Evolutionary conservation across 2,797 vertebrate genomes (phyloP).

Genomic region (Lycodopsis pacificus): DNA sequence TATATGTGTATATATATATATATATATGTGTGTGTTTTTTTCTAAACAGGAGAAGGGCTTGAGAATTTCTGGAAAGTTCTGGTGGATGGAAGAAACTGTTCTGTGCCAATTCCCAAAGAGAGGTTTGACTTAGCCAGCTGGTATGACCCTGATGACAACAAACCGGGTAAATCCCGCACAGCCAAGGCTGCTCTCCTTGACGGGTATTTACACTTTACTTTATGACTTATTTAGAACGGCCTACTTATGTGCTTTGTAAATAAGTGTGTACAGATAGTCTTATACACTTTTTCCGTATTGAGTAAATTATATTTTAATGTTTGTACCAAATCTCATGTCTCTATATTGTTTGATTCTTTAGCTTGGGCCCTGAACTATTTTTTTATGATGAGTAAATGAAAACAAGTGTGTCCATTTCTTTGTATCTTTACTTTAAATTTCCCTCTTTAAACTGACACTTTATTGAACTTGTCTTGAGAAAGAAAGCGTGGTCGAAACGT

Average conservation of each 20-base stretch:
- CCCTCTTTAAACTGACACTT: not conserved
- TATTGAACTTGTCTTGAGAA: not conserved
- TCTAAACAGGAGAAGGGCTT: slow-evolving; percentile 77
- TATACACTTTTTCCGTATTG: not conserved
- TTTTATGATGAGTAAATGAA: not conserved
- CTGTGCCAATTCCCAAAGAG: slow-evolving; percentile 82
- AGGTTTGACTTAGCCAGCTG: slow-evolving; percentile 83
- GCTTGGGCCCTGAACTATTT: no score
- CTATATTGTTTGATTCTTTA: not conserved
- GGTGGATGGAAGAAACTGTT: slow-evolving; percentile 85
- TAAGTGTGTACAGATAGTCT: not conserved
- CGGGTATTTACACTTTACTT: slow-evolving; percentile 71
- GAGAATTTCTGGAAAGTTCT: slow-evolving; percentile 86
- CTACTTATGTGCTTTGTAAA: not conserved
- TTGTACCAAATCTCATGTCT: not conserved
- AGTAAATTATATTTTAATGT: not conserved
- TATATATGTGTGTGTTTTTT: not conserved
- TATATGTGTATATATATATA: not conserved
- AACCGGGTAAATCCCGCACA: slow-evolving; percentile 84
- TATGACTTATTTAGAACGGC: not conserved
- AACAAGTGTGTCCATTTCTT: not conserved
- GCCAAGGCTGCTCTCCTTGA: slow-evolving; percentile 84
- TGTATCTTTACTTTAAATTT: not conserved
- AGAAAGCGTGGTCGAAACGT: no score
- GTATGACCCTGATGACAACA: slow-evolving; percentile 85